Conservation (phyloP, 2,797 vertebrate genomes). For the Sebastes matsubarae region DNA sequence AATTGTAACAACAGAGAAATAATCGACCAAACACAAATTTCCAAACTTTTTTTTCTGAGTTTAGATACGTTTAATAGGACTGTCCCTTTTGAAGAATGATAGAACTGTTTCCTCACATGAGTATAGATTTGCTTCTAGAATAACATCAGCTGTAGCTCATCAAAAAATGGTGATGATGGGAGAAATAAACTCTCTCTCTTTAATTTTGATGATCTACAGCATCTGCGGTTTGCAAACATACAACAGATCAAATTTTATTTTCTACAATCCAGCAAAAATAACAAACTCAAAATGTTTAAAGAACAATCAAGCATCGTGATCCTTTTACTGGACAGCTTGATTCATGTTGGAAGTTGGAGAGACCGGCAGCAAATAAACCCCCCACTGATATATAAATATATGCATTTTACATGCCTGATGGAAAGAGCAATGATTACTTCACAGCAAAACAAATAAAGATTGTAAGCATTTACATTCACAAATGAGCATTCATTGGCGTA, state of each 20-base stretch:
- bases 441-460: background rate
- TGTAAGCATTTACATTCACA: background rate
- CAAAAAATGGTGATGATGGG: background rate
- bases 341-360: background rate
- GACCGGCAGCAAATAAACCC: background rate
- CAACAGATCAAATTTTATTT: background rate
- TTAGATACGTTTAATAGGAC: background rate
- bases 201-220: background rate
- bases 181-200: background rate
- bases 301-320: background rate
- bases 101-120: background rate
- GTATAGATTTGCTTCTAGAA: background rate
- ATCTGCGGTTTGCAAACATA: background rate
- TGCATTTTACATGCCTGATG: background rate
- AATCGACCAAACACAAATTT: too few relatives aligned
- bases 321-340: background rate
- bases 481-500: background rate
- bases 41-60: too few relatives aligned
- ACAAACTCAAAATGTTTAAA: background rate
- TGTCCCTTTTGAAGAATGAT: background rate
- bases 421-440: background rate
- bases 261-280: background rate
- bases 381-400: background rate
- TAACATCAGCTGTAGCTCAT: background rate
- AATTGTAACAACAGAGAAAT: too few relatives aligned